Conservation (phyloP, 2,113 vertebrate species). For the Tychaedon coryphoeus region DNA sequence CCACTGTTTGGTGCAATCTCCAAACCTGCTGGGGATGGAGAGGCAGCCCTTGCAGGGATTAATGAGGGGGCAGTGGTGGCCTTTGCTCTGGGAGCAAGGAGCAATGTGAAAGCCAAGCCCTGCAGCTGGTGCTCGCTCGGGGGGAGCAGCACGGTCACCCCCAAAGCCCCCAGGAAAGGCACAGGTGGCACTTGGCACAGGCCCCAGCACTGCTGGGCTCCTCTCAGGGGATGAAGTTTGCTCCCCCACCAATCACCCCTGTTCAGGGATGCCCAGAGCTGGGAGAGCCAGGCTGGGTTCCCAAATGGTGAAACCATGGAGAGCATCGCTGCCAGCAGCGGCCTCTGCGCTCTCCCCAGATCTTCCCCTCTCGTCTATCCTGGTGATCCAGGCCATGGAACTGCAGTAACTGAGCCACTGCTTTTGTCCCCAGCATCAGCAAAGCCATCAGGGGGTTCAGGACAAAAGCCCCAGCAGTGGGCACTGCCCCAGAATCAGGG, state of each 20-base stretch:
- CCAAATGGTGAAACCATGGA: neutral
- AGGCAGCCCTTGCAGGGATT: neutral
- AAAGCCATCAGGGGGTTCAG: rapidly evolving
- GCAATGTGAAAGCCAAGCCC: neutral
- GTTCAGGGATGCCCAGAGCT: neutral
- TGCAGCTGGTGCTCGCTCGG: rapidly evolving
- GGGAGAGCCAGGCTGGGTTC: neutral
- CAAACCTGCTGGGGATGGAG: neutral
- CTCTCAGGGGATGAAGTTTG: rapidly evolving
- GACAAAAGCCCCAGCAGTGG: neutral
- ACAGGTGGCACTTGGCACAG: neutral
- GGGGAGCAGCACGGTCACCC: neutral
- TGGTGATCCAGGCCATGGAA: rapidly evolving
- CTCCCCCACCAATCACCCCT: neutral
- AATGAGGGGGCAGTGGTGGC: neutral
- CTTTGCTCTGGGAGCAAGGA: neutral
- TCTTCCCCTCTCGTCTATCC: rapidly evolving
- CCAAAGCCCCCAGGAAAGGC: neutral
- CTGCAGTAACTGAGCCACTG: neutral
- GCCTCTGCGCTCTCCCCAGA: rapidly evolving
- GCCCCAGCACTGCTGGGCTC: rapidly evolving
- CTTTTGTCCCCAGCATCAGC: neutral
- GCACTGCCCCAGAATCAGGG: neutral
- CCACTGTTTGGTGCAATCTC: neutral
- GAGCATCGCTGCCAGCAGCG: rapidly evolving